These are phyloP conservation scores for Masticophis lateralis DNA, from an alignment of 2,797 vertebrate species.

Conservation along the genomic window DNA sequence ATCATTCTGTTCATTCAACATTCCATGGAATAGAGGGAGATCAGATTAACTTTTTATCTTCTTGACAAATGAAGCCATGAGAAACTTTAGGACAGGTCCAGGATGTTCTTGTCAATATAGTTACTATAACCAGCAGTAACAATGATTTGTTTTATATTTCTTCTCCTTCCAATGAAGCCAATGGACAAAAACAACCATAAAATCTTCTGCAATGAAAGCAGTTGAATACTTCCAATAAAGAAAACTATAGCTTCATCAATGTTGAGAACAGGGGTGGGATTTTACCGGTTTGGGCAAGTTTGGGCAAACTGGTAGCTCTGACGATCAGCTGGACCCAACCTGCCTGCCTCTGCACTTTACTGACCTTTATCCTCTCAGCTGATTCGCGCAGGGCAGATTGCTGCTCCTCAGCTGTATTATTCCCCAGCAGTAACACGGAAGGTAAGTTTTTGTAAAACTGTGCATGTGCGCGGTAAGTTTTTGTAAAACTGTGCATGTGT, in stretches of 20 bases:
- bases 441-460: too few species aligned
- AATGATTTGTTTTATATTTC: neutral
- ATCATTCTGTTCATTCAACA: neutral
- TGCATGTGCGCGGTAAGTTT: too few species aligned
- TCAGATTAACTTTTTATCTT: neutral
- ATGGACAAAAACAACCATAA: neutral
- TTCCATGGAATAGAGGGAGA: neutral
- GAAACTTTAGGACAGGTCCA: neutral
- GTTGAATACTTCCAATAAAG: neutral
- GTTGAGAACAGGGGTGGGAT: too few species aligned
- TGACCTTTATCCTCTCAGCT: too few species aligned
- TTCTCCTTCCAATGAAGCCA: neutral
- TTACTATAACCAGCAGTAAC: neutral
- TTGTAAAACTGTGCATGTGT: too few species aligned
- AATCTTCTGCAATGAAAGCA: neutral
- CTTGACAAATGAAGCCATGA: neutral
- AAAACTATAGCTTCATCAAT: neutral
- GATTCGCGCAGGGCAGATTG: too few species aligned
- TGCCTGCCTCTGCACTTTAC: too few species aligned
- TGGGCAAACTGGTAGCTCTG: too few species aligned
- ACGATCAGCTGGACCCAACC: too few species aligned
- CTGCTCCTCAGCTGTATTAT: too few species aligned
- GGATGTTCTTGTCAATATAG: neutral
- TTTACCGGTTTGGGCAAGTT: too few species aligned
- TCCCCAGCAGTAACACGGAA: too few species aligned